A percentile compares a stretch with the other conserved stretches of the same genome.
phyloP scores from a whole-genome alignment of 2,888 invertebrate species.

The Icerya purchasi region DNA sequence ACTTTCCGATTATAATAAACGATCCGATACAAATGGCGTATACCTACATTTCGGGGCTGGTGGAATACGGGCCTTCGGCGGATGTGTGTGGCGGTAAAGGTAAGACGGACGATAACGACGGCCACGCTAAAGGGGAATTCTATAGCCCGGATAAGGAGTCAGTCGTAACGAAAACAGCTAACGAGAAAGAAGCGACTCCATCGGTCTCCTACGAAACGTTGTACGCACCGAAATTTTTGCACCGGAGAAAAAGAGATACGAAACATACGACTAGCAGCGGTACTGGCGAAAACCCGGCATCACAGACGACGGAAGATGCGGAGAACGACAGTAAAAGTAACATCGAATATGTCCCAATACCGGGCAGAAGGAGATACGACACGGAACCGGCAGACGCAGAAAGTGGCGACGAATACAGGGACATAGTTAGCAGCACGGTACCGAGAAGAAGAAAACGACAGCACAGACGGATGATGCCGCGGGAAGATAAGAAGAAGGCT shows the following conservation, averaged over 20 bases:
- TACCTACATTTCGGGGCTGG: conserved; percentile 31
- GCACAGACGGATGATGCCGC: conserved; percentile 4
- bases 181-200: not conserved
- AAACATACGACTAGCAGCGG: not conserved
- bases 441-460: conserved; percentile 3
- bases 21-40: conserved; percentile 33
- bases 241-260: not conserved
- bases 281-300: not conserved
- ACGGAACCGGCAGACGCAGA: conserved; percentile 1
- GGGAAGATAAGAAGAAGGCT: not conserved
- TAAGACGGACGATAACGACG: not conserved
- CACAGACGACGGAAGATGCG: not conserved
- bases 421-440: not conserved
- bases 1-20: conserved; percentile 35
- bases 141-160: not conserved
- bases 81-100: conserved; percentile 26
- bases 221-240: not conserved
- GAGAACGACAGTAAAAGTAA: not conserved
- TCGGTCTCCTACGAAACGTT: not conserved
- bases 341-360: not conserved
- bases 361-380: not conserved
- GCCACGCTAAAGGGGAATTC: too few species aligned
- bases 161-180: not conserved
- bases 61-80: conserved; percentile 36
- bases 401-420: not conserved